phyloP scores from a whole-genome alignment of 2,888 invertebrate genomes.

The Eudemis profundana region DNA sequence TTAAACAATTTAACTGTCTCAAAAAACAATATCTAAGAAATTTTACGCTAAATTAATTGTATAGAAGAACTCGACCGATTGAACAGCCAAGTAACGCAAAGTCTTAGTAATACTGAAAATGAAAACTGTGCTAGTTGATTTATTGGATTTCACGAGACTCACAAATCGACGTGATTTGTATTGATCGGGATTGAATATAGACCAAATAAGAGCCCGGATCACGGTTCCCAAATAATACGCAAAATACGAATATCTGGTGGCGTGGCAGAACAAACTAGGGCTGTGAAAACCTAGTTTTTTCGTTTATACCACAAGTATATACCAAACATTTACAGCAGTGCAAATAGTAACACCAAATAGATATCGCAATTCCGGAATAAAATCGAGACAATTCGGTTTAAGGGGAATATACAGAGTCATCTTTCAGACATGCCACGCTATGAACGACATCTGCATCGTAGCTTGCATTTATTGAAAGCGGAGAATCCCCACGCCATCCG shows the following conservation, averaged over 20 bases:
- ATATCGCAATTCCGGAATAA: constrained; percentile 18
- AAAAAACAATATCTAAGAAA: constrained; percentile 31
- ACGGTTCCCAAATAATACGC: too few relatives aligned
- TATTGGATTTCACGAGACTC: too few relatives aligned
- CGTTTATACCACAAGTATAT: background rate
- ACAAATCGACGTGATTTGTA: too few relatives aligned
- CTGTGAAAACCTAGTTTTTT: too few relatives aligned
- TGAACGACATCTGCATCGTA: constrained; percentile 52
- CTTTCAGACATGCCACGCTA: constrained; percentile 28
- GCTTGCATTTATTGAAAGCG: constrained; percentile 63
- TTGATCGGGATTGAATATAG: too few relatives aligned
- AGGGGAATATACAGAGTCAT: constrained; percentile 24
- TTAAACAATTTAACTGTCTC: background rate
- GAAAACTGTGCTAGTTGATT: too few relatives aligned
- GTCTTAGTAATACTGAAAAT: too few relatives aligned
- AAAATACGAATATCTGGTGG: too few relatives aligned
- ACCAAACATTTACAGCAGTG: background rate
- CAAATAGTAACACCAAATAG: background rate
- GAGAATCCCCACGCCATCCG: constrained; percentile 57
- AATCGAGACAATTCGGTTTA: constrained; percentile 22
- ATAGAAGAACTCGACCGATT: constrained; percentile 11
- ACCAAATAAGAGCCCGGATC: too few relatives aligned
- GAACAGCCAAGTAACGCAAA: constrained; percentile 13
- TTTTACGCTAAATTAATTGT: constrained; percentile 35
- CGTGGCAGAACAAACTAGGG: too few relatives aligned